Base-by-base conservation (phyloP, 92 coral and sea anemone species). In the Paramuricea clavata region DNA sequence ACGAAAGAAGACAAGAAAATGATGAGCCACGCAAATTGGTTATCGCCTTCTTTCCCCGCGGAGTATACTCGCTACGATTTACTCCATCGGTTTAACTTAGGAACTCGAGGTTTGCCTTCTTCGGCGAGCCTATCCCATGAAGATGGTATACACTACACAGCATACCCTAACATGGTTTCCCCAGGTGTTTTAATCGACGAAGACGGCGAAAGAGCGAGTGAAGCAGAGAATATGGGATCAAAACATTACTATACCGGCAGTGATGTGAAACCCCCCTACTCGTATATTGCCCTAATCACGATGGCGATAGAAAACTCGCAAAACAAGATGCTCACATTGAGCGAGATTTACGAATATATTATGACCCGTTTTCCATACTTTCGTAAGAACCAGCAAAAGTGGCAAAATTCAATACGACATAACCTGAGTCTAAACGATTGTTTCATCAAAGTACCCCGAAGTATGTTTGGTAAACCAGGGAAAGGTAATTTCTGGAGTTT, bases 371-470 rank as follows among this genome's bases (percentile, higher is more conserved):
- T 96, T 59, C 82, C 92, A 12, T 96, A 92, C 75, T 96, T 94
- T 71, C 79, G 90, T 31, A 80, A 39, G 0, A 93, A 94, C 42
- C 98, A 96, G 0, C 89, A 85, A 6, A 93, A 93, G 81, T 96
- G 99, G 99, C 89, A 90, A 86, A 96, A 94, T 89, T 90, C 96
- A 16, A 96, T 96, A 60, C 81, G 99, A 35, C 99, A 96, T 85
- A 96, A 96, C 77, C 95, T 96, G 5, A 91, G 97, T 12, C 84
- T 96, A 59, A 96, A 96, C 75, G 99, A 96, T 81, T 96, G 99
- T 49, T 96, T 96, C 76, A 83, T 91, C 69, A 96, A 96, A 82
- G 90, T 98, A 1, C 88, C 85, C 76, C 89, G 99, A 22, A 95
- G 93, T 28, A 87, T 93, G 0, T 27, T 52, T 0, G 93, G 88